A percentile compares a stretch with the other conserved stretches of the same genome.
These are phyloP conservation scores for Grantiella picta DNA, from an alignment of 2,113 vertebrate genomes.

Conservation along the genomic window DNA sequence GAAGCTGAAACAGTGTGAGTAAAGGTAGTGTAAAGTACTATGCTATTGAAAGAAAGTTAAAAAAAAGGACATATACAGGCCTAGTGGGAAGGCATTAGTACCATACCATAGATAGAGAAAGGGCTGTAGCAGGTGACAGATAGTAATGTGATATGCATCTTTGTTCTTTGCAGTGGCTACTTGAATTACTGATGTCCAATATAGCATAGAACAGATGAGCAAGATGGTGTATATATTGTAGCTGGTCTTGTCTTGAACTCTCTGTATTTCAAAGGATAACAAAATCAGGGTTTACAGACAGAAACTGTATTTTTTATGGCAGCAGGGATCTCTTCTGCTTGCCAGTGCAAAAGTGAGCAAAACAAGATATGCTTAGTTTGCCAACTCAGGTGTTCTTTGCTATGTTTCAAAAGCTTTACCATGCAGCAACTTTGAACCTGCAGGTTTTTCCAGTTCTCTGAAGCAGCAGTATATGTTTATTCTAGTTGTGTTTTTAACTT, in stretches of 20 bases:
- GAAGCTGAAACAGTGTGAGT: not conserved
- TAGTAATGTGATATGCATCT: not conserved
- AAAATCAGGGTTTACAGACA: not conserved
- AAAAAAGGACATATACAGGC: no score
- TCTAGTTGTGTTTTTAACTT: not conserved
- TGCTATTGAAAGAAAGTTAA: not conserved
- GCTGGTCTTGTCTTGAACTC: not conserved
- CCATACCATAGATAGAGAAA: not conserved
- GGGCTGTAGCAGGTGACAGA: not conserved
- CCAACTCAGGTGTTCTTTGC: not conserved
- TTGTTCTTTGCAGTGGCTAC: not conserved
- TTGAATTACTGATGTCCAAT: not conserved
- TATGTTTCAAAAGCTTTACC: not conserved
- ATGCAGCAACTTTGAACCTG: not conserved
- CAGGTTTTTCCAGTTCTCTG: conserved; percentile 20
- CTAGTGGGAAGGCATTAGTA: not conserved
- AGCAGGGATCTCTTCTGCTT: not conserved
- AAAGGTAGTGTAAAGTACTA: not conserved
- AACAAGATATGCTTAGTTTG: not conserved
- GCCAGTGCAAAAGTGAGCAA: not conserved
- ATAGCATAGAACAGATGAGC: not conserved
- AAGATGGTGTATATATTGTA: not conserved
- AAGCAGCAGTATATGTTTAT: not conserved
- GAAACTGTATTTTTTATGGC: not conserved
- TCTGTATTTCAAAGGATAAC: not conserved